Base-by-base conservation (phyloP, 2,888 invertebrate species). In the Acrobasis suavella region DNA sequence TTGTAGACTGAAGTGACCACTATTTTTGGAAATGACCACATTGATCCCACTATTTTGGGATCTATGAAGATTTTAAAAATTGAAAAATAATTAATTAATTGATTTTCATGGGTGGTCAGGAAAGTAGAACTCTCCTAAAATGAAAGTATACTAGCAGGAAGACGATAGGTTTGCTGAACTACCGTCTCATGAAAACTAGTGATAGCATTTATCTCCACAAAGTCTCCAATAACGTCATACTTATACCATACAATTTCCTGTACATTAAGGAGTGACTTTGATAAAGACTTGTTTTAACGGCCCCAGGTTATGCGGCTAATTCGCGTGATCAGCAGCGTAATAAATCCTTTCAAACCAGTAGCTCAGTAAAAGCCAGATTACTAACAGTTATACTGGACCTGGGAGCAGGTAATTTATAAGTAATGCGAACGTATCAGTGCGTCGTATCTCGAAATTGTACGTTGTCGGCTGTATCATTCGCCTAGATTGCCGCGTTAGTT, bases 371-470 rank as follows among this genome's bases (percentile, higher is more conserved):
- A 63, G 51, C 66, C 61, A 56, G 55, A 66, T 66, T 66, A 66
- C 60, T 60, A 60, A 67, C 64, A 61, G 66, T 66, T 62, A 65
- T 7, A 60, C 49, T 58, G 42, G 62, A 58, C 58, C 62, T 62
- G 50, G 64, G 58, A 51, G 59, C 63, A 50, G 42, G 58, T 51
- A 65, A 65, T 66, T 64, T 63, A 61, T 63, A 58, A 63, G 64
- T 60, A 63, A 55, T 63, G 56, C 59, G 50, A 15, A 60, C 42
- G 60, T 66, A 66, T 66, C 66, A 64, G 60, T 60, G 56, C 58
- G 60, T 61, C 60, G 66, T 64, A 66, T 65, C 65, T 65, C 38
- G 54, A 39, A 65, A 65, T 65, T 65, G 58, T 56, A 65, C 49
- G 46, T 54, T 64, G 39, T 50, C n/a, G 15, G 49, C 55, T 22